phyloP scores from a whole-genome alignment of 2,797 vertebrate species.

The Parotocinclus haroldoi region DNA sequence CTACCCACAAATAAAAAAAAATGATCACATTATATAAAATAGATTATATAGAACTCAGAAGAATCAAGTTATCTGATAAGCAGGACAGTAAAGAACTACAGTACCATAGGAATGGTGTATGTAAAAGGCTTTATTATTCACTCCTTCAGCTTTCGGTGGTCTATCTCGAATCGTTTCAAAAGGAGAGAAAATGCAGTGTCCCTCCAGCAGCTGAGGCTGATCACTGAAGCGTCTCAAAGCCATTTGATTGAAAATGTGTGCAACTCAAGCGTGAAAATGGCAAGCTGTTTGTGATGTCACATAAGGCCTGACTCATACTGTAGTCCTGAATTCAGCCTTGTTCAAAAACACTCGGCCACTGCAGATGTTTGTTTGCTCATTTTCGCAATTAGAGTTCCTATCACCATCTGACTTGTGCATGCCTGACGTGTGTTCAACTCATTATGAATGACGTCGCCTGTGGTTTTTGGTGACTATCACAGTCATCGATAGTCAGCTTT shows the following conservation, averaged over 20 bases:
- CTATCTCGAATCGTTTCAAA: conserved; percentile 47
- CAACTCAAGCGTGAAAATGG: conserved; percentile 54
- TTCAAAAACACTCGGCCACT: conserved; percentile 17
- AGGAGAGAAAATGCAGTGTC: conserved; percentile 49
- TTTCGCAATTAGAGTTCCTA: conserved; percentile 33
- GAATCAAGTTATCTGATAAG: conserved; percentile 36
- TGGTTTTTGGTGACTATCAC: background rate
- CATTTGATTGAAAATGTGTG: conserved; percentile 55
- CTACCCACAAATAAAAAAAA: conserved; percentile 8
- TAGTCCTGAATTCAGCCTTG: conserved; percentile 38
- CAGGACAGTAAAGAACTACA: conserved; percentile 31
- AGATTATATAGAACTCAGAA: no score
- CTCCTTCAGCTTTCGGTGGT: conserved; percentile 37
- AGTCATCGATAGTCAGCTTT: no score
- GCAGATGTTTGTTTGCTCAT: conserved; percentile 29
- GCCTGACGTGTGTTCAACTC: conserved; percentile 19
- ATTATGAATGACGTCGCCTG: background rate
- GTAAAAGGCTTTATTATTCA: conserved; percentile 49
- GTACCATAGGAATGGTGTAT: conserved; percentile 17
- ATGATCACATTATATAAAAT: conserved; percentile 8
- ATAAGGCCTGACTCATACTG: conserved; percentile 51
- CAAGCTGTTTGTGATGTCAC: conserved; percentile 56
- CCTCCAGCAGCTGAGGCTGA: conserved; percentile 47
- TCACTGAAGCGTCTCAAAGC: conserved; percentile 52
- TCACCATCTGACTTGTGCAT: conserved; percentile 17